Percentiles rank a stretch among this genome's conserved stretches.
These are phyloP conservation scores for Ptychodera flava DNA, from an alignment of 35 echinoderm and acorn worm genomes.

Conservation along the genomic window DNA sequence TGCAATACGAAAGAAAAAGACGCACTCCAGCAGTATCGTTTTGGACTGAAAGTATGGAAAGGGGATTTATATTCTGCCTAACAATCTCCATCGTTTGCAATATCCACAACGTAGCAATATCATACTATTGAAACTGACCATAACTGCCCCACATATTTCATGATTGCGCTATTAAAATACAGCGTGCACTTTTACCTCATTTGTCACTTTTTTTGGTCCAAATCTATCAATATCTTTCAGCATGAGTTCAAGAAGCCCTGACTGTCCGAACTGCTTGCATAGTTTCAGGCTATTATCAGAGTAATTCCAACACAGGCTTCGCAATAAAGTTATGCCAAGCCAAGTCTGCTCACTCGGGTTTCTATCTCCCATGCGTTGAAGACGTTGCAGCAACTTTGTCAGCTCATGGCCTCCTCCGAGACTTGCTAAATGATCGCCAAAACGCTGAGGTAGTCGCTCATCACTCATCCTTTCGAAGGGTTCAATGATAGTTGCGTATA, in stretches of 20 bases:
- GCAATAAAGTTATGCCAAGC: neutral
- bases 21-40: no score
- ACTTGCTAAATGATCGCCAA: neutral
- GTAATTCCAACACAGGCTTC: neutral
- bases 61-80: no score
- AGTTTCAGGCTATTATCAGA: neutral
- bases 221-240: neutral
- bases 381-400: neutral
- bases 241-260: neutral
- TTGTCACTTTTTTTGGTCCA: no score
- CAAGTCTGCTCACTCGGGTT: neutral
- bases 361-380: neutral
- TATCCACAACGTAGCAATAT: no score
- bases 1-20: no score
- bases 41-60: no score
- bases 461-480: neutral
- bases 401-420: neutral
- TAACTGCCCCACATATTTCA: no score
- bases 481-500: neutral
- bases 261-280: neutral
- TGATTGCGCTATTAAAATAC: no score
- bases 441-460: neutral
- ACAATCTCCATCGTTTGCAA: no score
- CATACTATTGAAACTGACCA: no score
- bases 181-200: no score